Base-by-base conservation (phyloP, 2,888 invertebrate genomes). In the Gerris lacustris region DNA sequence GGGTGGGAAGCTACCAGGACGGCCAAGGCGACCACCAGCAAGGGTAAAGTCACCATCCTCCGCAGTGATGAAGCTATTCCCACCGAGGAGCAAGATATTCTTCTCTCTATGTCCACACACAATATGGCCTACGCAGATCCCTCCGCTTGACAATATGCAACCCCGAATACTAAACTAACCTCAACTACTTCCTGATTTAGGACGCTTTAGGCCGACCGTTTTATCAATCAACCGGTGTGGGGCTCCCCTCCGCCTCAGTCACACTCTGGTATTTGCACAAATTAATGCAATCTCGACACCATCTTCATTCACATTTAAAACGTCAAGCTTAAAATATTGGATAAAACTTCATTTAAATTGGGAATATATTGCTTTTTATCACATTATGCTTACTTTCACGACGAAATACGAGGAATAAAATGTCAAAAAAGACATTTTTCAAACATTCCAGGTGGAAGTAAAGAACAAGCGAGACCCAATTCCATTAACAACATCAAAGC, bases 1-100 rank as follows among this genome's bases (percentile, higher is more conserved):
- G 71, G 69, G 47, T 70, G 69, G 43, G 73, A 72, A 11, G 69
- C 67, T 67, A 72, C 74, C 64, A 73, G 72, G 72, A 74, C 73
- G n/a, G 67, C 69, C 6, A 63, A 47, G 4, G 66, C 71, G 5
- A 63, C n/a, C 17, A 70, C 43, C 47, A 70, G 67, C 15, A 47
- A 15, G 43, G 15, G 55, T 15, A 55, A 9, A 55, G 55, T 11
- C 15, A 55, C 55, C 55, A 55, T 55, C 15, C 15, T 55, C 11
- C 9, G 55, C 55, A 55, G 55, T 55, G 15, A 15, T 15, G 55
- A 15, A 55, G 9, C 55, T 55, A 15, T 55, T 31, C 31, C 31
- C 31, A 31, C 31, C 31, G 31, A 31, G 31, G 31, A 31, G 31
- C 31, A 31, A 31, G 31, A 31, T 31, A 31, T 31, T 31, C 31